Percentiles rank a stretch among this genome's conserved stretches.
Evolutionary conservation across 2,797 vertebrate genomes (phyloP).

Genomic region (Luscinia luscinia): DNA sequence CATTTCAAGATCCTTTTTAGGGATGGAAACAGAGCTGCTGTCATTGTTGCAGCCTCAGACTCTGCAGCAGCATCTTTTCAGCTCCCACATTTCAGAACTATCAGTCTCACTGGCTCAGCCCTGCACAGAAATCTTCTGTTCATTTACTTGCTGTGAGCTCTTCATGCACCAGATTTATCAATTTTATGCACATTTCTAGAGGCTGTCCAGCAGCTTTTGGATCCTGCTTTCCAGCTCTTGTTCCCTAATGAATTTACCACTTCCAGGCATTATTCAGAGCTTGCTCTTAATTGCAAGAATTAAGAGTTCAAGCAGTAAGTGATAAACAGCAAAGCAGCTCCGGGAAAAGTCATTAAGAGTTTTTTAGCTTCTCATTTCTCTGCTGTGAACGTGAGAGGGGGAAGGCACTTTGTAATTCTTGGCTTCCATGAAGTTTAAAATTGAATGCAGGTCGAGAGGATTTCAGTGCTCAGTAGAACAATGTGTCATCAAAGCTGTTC

Average conservation of each 20-base stretch:
- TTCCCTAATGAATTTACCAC: not conserved
- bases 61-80: not conserved
- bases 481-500: not conserved
- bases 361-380: not conserved
- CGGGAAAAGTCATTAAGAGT: not conserved
- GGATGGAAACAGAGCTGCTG: not conserved
- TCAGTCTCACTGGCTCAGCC: not conserved
- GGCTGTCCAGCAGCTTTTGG: conserved; percentile 12
- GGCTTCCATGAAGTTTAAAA: not conserved
- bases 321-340: not conserved
- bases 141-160: not conserved
- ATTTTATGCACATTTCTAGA: conserved; percentile 7
- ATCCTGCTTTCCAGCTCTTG: conserved; percentile 5
- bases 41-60: conserved; percentile 9
- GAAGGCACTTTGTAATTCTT: not conserved
- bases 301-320: not conserved
- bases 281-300: not conserved
- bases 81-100: not conserved
- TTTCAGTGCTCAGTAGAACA: not conserved
- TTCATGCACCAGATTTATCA: not conserved
- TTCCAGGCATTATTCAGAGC: conserved; percentile 2
- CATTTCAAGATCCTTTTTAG: not conserved
- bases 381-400: not conserved
- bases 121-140: not conserved
- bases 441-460: not conserved